Conservation (phyloP, 2,888 invertebrate genomes). For the Lepeophtheirus nordmannii region DNA sequence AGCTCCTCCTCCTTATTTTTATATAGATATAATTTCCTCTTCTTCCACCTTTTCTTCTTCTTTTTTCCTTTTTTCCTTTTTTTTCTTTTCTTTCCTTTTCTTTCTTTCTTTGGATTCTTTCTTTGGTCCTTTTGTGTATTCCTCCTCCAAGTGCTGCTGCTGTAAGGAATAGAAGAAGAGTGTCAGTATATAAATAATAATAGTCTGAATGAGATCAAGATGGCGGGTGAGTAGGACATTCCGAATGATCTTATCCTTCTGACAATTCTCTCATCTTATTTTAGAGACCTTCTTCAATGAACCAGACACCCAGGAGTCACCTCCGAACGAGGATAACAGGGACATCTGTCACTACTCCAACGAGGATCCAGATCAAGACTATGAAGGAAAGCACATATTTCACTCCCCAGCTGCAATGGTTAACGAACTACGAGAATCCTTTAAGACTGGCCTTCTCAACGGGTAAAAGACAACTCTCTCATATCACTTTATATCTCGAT, state of each 20-base stretch:
- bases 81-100: background rate
- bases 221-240: conserved; percentile 9
- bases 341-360: too few species aligned
- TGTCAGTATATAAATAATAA: too few species aligned
- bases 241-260: conserved; percentile 20
- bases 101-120: background rate
- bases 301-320: background rate
- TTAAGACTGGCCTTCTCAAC: too few species aligned
- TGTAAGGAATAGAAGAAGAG: too few species aligned
- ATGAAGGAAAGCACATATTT: too few species aligned
- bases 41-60: background rate
- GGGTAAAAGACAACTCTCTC: too few species aligned
- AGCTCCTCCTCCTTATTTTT: background rate
- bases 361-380: too few species aligned
- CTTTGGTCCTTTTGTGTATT: background rate
- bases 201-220: conserved; percentile 7
- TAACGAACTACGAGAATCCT: too few species aligned
- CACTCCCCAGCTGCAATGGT: too few species aligned
- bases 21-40: background rate
- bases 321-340: too few species aligned
- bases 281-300: background rate
- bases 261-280: conserved; percentile 11
- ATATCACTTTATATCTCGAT: too few species aligned
- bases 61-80: background rate
- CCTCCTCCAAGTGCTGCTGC: background rate